Conservation (phyloP, 2,113 vertebrate species). For the Phrynocephalus versicolor region DNA sequence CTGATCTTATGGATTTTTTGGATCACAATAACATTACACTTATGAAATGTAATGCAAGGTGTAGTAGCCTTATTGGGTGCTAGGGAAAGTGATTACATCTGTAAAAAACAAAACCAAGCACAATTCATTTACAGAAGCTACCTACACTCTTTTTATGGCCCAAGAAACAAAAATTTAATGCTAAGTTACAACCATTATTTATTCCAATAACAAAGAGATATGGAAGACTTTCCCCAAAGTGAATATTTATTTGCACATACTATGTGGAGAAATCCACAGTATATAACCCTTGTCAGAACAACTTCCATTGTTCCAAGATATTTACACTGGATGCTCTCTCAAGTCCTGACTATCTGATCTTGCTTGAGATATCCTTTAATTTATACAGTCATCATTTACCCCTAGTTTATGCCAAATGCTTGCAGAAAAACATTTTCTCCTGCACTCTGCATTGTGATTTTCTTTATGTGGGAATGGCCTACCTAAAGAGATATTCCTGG, state of each 20-base stretch:
- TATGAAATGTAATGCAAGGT: background rate
- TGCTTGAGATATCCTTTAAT: background rate
- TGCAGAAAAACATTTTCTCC: no score
- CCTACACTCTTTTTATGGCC: background rate
- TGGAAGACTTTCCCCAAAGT: background rate
- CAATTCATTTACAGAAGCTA: background rate
- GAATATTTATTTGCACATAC: background rate
- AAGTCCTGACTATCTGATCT: background rate
- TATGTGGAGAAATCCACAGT: background rate
- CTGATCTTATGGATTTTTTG: background rate
- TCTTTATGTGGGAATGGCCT: no score
- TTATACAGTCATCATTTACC: no score
- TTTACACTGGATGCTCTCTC: background rate
- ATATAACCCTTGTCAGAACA: background rate
- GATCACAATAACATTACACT: no score
- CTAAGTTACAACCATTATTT: background rate
- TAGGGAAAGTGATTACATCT: background rate
- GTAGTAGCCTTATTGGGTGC: background rate
- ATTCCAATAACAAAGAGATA: background rate
- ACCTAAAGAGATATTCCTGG: no score
- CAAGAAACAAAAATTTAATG: background rate
- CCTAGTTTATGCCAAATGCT: no score
- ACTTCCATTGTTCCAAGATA: background rate
- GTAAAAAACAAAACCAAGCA: background rate
- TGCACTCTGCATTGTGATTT: no score